These are phyloP conservation scores for Acomys russatus DNA, from an alignment of 2,797 vertebrate species.

Conservation along the genomic window DNA sequence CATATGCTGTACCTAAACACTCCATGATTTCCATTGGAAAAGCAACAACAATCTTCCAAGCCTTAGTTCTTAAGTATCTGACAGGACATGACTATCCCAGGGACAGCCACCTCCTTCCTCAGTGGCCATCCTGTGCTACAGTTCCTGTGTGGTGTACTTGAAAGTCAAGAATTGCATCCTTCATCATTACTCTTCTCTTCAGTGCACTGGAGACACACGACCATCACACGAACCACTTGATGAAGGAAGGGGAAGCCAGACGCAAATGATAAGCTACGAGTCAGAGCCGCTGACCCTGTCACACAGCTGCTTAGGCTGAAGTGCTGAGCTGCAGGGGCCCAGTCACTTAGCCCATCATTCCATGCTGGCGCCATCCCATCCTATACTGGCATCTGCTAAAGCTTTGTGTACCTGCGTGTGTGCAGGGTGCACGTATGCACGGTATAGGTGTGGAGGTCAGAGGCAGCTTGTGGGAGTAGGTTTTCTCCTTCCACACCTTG, in stretches of 20 bases:
- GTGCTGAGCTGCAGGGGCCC: background rate
- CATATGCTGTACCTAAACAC: conserved; percentile 42
- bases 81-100: background rate
- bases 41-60: background rate
- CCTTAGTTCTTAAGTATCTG: background rate
- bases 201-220: too few species aligned
- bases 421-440: background rate
- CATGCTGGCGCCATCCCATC: background rate
- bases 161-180: too few species aligned
- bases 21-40: conserved; percentile 28
- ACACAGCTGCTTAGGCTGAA: background rate
- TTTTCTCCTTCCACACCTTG: background rate
- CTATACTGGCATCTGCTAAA: too few species aligned
- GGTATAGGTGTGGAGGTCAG: background rate
- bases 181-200: too few species aligned
- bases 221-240: background rate
- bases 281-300: background rate
- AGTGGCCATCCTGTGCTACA: too few species aligned
- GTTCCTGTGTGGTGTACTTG: too few species aligned
- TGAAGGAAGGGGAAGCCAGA: background rate
- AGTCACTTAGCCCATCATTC: background rate
- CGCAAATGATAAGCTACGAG: background rate
- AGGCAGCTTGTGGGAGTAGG: background rate
- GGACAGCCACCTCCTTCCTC: background rate
- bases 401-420: too few species aligned